These are phyloP conservation scores for Bombus confusus DNA, from an alignment of 1,140 invertebrate species.

Conservation along the genomic window DNA sequence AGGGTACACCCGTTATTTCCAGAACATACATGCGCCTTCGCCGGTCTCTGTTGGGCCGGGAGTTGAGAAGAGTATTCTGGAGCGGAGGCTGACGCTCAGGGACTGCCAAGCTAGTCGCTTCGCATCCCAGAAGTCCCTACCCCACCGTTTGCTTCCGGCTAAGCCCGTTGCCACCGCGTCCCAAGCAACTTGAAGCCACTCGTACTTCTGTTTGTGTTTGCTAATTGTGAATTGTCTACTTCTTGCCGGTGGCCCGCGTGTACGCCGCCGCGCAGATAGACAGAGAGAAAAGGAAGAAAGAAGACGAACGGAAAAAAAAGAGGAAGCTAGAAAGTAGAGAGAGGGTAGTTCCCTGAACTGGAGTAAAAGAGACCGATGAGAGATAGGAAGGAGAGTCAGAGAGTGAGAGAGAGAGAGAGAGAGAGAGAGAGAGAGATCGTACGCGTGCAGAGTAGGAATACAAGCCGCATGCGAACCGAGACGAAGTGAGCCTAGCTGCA, in stretches of 20 bases:
- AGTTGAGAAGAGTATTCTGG: slow-evolving; percentile 59
- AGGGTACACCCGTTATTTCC: slow-evolving; percentile 55
- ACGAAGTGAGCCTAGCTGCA: slow-evolving; percentile 48
- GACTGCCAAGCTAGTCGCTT: slow-evolving; percentile 68
- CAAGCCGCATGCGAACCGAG: slow-evolving; percentile 67
- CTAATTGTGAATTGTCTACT: slow-evolving; percentile 83
- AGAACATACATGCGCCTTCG: slow-evolving; percentile 57
- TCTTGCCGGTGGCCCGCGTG: slow-evolving; percentile 72
- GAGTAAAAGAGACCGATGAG: slow-evolving; percentile 11
- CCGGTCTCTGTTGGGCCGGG: slow-evolving; percentile 50
- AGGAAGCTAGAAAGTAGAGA: neutral
- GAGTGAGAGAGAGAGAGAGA: neutral
- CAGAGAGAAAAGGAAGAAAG: slow-evolving; percentile 21
- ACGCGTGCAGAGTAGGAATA: slow-evolving; percentile 13
- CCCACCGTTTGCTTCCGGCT: slow-evolving; percentile 71
- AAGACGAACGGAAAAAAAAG: neutral
- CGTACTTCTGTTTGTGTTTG: slow-evolving; percentile 81
- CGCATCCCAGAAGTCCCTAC: slow-evolving; percentile 66
- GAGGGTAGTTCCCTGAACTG: neutral
- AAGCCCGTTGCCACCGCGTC: slow-evolving; percentile 68
- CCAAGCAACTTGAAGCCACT: slow-evolving; percentile 77
- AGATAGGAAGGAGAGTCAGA: neutral
- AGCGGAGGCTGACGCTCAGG: slow-evolving; percentile 69
- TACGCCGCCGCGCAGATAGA: slow-evolving; percentile 18
- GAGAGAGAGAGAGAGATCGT: neutral